Conservation (phyloP, 2,888 invertebrate species). For the Acanthosepion pharaonis region DNA sequence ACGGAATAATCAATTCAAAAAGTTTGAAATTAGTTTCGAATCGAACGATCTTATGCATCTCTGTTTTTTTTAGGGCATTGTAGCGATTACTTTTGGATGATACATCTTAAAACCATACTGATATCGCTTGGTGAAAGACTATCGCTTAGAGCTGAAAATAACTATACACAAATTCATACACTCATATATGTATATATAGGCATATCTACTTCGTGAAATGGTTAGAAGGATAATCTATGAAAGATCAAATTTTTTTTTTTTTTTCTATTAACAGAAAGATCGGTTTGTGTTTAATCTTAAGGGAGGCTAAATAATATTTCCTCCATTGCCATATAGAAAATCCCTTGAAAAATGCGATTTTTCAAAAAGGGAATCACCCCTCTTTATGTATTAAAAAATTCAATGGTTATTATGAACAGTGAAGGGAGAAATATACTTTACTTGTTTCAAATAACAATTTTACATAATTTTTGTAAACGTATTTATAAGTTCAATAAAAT, state of each 20-base stretch:
- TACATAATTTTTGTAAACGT: not conserved
- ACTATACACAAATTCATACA: not conserved
- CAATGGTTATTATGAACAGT: not conserved
- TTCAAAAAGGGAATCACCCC: not conserved
- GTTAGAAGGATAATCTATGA: not conserved
- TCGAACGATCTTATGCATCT: too few species aligned
- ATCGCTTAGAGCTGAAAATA: not conserved
- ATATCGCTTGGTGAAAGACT: too few species aligned
- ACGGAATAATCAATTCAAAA: too few species aligned
- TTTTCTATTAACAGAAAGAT: too few species aligned
- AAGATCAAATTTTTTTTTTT: not conserved
- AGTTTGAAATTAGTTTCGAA: too few species aligned
- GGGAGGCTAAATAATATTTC: too few species aligned
- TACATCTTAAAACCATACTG: too few species aligned
- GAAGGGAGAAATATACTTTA: not conserved
- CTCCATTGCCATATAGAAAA: too few species aligned
- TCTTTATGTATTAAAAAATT: not conserved
- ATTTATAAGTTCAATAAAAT: not conserved
- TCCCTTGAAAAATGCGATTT: not conserved
- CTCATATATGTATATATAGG: too few species aligned
- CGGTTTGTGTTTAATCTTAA: too few species aligned
- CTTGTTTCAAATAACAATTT: not conserved
- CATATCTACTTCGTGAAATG: not conserved
- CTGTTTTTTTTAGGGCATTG: too few species aligned
- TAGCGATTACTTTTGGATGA: too few species aligned